A percentile compares a stretch with the other conserved stretches of the same genome.
Conservation (phyloP, 2,797 vertebrate genomes). For the Enteromius viviparus region DNA sequence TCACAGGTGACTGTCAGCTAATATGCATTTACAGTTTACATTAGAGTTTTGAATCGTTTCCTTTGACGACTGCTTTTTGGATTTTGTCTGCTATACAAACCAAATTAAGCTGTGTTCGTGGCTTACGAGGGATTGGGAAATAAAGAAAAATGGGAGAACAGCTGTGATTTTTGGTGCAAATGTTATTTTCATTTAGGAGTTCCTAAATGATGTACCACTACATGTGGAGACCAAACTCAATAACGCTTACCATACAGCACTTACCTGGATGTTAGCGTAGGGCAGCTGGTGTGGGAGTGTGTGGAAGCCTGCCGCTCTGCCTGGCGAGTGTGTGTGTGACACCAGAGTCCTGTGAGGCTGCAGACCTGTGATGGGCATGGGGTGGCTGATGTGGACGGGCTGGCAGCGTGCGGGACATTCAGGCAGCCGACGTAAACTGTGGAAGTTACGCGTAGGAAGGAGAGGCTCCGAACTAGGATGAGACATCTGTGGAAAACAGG, state of each 20-base stretch:
- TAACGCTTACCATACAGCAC: neutral
- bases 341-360: slow-evolving; percentile 72
- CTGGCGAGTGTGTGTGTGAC: slow-evolving; percentile 60
- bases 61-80: neutral
- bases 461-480: slow-evolving; percentile 66
- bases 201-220: neutral
- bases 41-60: neutral
- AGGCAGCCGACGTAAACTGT: slow-evolving; percentile 74
- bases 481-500: slow-evolving; percentile 68
- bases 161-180: neutral
- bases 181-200: neutral
- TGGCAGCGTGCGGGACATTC: slow-evolving; percentile 81
- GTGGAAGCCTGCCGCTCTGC: slow-evolving; percentile 76
- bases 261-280: slow-evolving; percentile 46
- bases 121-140: neutral
- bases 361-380: slow-evolving; percentile 64
- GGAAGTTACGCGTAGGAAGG: slow-evolving; percentile 59
- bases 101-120: neutral
- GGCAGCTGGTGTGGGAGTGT: slow-evolving; percentile 71
- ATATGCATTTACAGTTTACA: neutral
- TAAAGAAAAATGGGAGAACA: neutral
- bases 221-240: neutral
- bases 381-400: slow-evolving; percentile 81
- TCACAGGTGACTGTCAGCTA: neutral
- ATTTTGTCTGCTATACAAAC: neutral